A percentile compares a stretch with the other conserved stretches of the same genome.
Conservation (phyloP, 2,113 vertebrate genomes). For the Anhinga anhinga region DNA sequence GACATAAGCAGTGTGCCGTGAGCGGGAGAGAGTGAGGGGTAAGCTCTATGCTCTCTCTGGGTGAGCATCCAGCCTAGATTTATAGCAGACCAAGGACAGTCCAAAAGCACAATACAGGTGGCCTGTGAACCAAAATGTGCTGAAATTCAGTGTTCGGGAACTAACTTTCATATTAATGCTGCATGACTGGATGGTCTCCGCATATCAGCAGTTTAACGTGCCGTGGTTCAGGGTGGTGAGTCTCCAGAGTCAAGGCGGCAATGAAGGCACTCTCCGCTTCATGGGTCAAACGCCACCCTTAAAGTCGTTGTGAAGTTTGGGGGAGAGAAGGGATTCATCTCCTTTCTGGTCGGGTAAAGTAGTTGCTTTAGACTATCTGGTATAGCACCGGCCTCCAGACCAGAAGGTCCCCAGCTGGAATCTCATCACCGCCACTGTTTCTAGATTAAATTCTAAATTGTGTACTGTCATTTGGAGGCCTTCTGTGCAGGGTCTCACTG, state of each 20-base stretch:
- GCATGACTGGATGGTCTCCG: neutral
- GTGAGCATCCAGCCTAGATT: neutral
- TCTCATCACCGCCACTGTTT: constrained; percentile 74
- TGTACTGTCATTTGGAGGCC: constrained; percentile 78
- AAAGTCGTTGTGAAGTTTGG: neutral
- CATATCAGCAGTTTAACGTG: neutral
- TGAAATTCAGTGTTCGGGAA: constrained; percentile 8
- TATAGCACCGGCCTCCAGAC: constrained; percentile 53
- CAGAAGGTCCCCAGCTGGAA: constrained; percentile 81
- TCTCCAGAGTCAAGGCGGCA: neutral
- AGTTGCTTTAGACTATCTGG: constrained; percentile 39
- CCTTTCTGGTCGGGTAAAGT: neutral
- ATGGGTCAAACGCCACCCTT: neutral
- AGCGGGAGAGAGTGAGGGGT: neutral
- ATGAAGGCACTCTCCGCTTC: neutral
- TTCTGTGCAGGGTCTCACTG: constrained; percentile 79
- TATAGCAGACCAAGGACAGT: neutral
- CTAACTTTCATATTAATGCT: neutral
- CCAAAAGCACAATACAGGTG: neutral
- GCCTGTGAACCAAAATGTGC: neutral
- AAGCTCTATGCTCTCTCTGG: neutral
- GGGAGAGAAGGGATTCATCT: neutral
- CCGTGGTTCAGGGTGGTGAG: neutral
- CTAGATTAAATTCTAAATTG: constrained; percentile 83
- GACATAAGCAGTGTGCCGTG: neutral